Evolutionary conservation across 2,797 vertebrate genomes (phyloP).

Genomic region (Malurus splendens): DNA sequence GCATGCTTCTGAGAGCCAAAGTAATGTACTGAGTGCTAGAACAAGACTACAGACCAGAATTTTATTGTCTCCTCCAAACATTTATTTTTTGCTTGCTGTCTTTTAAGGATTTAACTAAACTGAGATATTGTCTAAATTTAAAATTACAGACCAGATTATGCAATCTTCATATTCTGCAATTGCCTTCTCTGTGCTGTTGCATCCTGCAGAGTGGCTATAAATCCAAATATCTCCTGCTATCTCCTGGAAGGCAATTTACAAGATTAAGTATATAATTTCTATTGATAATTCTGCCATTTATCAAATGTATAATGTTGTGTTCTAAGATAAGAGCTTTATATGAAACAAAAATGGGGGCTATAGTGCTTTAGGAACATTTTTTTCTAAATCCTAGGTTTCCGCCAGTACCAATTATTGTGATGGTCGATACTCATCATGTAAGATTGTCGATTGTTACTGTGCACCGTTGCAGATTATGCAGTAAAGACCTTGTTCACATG

Average conservation of each 20-base stretch:
- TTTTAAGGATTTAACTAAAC: background rate
- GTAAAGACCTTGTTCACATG: background rate
- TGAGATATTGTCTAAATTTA: background rate
- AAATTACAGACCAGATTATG: slow-evolving; percentile 6
- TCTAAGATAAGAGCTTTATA: background rate
- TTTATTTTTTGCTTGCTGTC: background rate
- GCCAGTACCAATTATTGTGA: background rate
- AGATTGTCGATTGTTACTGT: background rate
- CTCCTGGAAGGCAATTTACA: background rate
- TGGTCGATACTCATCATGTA: background rate
- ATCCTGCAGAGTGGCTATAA: background rate
- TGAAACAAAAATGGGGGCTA: background rate
- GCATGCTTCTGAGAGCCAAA: background rate
- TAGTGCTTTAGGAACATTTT: background rate
- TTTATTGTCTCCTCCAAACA: background rate
- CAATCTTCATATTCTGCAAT: background rate
- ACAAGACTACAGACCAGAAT: background rate
- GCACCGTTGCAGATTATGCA: background rate
- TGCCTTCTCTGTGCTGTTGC: background rate
- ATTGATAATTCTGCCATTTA: background rate
- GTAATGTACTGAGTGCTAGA: background rate
- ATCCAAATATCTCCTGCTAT: background rate
- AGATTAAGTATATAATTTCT: background rate
- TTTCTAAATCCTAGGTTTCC: background rate
- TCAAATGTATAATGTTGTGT: background rate